phyloP scores from a whole-genome alignment of 2,113 vertebrate species.

The Abramis brama region DNA sequence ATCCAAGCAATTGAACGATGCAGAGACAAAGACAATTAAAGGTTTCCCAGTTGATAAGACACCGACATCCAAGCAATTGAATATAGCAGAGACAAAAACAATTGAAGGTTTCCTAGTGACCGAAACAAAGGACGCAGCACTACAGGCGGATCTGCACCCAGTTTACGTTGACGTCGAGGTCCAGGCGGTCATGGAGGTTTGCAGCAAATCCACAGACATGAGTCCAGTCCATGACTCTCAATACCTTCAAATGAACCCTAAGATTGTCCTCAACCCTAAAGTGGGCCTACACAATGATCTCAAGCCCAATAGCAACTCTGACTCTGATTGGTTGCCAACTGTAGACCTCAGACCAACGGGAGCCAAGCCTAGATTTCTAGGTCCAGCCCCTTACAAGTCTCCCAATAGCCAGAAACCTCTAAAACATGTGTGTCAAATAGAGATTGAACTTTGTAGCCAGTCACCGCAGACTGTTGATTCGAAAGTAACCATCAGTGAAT shows the following conservation, averaged over 20 bases:
- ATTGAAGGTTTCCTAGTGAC: not conserved
- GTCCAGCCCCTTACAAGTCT: conserved; percentile 39
- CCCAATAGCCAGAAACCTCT: conserved; percentile 53
- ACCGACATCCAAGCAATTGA: too few relatives aligned
- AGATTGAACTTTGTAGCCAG: conserved; percentile 60
- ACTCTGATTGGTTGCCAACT: conserved; percentile 48
- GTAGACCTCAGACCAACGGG: not conserved
- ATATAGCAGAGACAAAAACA: conserved; percentile 63
- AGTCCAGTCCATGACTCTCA: conserved; percentile 77
- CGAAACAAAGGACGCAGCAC: conserved; percentile 12
- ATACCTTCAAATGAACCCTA: conserved; percentile 30
- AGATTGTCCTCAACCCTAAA: conserved; percentile 61
- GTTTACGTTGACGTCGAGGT: conserved; percentile 77
- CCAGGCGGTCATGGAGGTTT: conserved; percentile 78
- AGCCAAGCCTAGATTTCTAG: not conserved
- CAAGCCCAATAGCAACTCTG: conserved; percentile 3
- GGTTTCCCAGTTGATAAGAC: too few relatives aligned
- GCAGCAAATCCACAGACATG: conserved; percentile 77
- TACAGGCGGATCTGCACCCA: conserved; percentile 40
- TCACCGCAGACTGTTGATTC: not conserved
- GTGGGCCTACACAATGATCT: conserved; percentile 42
- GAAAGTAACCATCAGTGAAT: not conserved
- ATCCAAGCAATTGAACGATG: conserved; percentile 68
- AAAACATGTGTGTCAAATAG: conserved; percentile 68
- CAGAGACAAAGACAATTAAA: too few relatives aligned